A percentile compares a stretch with the other conserved stretches of the same genome.
Evolutionary conservation across 2,797 vertebrate species (phyloP).

Genomic region (Typhlichthys eigenmanni): DNA sequence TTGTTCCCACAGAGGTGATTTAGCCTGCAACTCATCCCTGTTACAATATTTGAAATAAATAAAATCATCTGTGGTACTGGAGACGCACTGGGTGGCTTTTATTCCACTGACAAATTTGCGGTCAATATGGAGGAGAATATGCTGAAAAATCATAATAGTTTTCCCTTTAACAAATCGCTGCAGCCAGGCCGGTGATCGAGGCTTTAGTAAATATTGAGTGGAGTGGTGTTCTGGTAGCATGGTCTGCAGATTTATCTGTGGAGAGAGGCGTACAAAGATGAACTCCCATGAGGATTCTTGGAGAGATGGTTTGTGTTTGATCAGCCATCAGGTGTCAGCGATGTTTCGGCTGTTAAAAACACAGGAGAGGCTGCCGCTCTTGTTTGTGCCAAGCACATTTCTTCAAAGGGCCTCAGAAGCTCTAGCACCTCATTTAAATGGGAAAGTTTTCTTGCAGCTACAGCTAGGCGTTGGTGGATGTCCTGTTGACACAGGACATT

Average conservation of each 20-base stretch:
- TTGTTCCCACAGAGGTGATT: slow-evolving; percentile 64
- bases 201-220: slow-evolving; percentile 76
- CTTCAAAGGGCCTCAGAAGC: slow-evolving; percentile 78
- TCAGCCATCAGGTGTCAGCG: slow-evolving; percentile 84
- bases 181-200: slow-evolving; percentile 63
- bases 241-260: slow-evolving; percentile 74
- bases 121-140: slow-evolving; percentile 57
- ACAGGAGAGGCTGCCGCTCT: slow-evolving; percentile 79
- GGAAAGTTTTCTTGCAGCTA: slow-evolving; percentile 73
- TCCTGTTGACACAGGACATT: slow-evolving; percentile 81
- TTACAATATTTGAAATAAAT: slow-evolving; percentile 31
- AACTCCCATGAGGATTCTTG: slow-evolving; percentile 71
- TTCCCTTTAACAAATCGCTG: slow-evolving; percentile 54
- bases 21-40: slow-evolving; percentile 54
- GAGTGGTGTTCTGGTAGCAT: slow-evolving; percentile 70
- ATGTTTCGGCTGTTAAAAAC: slow-evolving; percentile 77
- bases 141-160: slow-evolving; percentile 56
- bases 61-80: slow-evolving; percentile 42
- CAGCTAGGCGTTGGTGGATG: slow-evolving; percentile 50
- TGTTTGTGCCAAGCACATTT: slow-evolving; percentile 76
- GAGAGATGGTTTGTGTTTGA: slow-evolving; percentile 77
- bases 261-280: slow-evolving; percentile 75
- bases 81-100: slow-evolving; percentile 54
- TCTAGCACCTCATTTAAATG: slow-evolving; percentile 81
- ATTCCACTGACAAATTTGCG: slow-evolving; percentile 51